These are phyloP conservation scores for Rhipidura dahli DNA, from an alignment of 2,113 vertebrate genomes.

Conservation along the genomic window DNA sequence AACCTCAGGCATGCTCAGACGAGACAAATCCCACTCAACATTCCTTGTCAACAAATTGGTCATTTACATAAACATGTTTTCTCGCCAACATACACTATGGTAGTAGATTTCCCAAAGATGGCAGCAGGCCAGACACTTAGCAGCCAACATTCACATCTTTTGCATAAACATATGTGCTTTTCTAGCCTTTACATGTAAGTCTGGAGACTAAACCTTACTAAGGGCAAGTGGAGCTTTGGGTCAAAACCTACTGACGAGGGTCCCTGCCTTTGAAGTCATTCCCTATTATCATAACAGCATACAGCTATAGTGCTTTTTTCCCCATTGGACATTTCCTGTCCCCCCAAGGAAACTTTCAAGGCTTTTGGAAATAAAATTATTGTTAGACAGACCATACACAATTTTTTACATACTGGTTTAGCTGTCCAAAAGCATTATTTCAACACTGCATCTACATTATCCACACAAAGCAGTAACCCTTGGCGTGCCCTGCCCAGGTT, in stretches of 20 bases:
- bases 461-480: background rate
- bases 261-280: background rate
- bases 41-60: background rate
- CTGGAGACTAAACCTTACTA: background rate
- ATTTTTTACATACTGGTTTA: background rate
- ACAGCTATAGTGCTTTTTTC: background rate
- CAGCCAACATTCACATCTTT: background rate
- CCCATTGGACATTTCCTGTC: background rate
- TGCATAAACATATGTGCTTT: background rate
- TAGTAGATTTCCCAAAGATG: background rate
- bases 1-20: background rate
- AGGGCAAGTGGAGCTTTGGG: background rate
- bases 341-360: background rate
- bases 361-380: background rate
- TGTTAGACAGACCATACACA: background rate
- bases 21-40: background rate
- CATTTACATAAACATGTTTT: background rate
- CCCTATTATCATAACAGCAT: background rate
- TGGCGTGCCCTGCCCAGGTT: fast-evolving
- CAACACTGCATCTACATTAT: background rate
- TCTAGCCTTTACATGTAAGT: background rate
- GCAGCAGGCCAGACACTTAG: conserved; percentile 46
- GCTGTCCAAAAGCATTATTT: conserved; percentile 15
- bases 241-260: background rate
- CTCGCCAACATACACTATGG: background rate